Conservation (phyloP, 2,113 vertebrate species). For the Odontesthes bonariensis region DNA sequence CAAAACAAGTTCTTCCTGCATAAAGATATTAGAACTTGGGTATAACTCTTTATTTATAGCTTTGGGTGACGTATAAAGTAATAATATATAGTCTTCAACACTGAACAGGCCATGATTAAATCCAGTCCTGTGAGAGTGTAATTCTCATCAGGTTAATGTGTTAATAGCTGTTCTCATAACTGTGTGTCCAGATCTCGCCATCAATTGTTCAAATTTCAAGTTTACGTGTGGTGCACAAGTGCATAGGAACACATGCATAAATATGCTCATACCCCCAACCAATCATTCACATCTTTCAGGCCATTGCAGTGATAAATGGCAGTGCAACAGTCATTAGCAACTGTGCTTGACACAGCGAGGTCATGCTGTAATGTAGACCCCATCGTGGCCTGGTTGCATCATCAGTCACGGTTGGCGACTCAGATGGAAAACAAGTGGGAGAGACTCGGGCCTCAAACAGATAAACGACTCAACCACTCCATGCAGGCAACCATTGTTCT, state of each 20-base stretch:
- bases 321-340: slow-evolving; percentile 61
- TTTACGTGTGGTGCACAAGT: neutral
- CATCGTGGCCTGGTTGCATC: slow-evolving; percentile 33
- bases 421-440: slow-evolving; percentile 65
- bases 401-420: slow-evolving; percentile 68
- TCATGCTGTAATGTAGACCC: slow-evolving; percentile 68
- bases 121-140: too few species aligned
- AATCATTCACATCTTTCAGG: slow-evolving; percentile 45
- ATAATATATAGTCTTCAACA: too few species aligned
- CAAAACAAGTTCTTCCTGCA: too few species aligned
- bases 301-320: slow-evolving; percentile 56
- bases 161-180: neutral
- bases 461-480: slow-evolving; percentile 70
- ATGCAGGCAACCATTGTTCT: slow-evolving; percentile 64
- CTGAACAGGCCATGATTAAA: too few species aligned
- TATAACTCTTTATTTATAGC: too few species aligned
- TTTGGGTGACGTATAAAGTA: too few species aligned
- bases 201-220: slow-evolving; percentile 24
- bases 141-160: neutral
- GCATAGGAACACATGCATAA: slow-evolving; percentile 32
- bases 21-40: too few species aligned
- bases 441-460: slow-evolving; percentile 63
- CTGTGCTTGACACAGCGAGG: slow-evolving; percentile 64
- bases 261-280: slow-evolving; percentile 14
- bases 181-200: slow-evolving; percentile 20